Percentiles rank a stretch among this genome's conserved stretches.
Evolutionary conservation across 2,113 vertebrate species (phyloP).

Genomic region (Peromyscus polionotus): DNA sequence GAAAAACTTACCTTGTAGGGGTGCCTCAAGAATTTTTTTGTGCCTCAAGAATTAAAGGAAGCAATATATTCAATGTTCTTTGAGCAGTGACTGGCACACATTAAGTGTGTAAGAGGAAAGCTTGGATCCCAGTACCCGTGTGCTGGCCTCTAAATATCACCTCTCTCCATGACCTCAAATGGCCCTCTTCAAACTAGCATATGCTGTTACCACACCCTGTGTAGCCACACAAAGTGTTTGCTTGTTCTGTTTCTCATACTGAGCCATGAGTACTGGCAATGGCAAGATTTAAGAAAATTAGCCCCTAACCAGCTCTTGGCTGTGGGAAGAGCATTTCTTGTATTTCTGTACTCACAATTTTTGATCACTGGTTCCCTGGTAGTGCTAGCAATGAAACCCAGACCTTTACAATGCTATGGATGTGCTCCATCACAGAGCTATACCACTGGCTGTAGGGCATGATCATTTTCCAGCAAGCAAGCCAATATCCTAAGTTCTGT

Average conservation of each 20-base stretch:
- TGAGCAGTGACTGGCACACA: background rate
- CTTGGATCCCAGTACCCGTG: background rate
- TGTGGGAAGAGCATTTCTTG: background rate
- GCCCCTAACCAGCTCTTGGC: conserved; percentile 1
- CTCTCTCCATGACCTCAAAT: conserved; percentile 45
- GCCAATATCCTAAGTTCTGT: conserved; percentile 5
- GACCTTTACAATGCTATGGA: background rate
- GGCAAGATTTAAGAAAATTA: conserved; percentile 18
- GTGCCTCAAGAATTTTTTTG: conserved; percentile 9
- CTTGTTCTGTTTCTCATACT: conserved; percentile 26
- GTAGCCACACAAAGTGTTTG: conserved; percentile 54
- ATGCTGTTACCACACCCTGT: conserved; percentile 7
- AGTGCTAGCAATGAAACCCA: background rate
- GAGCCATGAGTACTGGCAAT: background rate
- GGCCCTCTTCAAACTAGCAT: conserved; percentile 9
- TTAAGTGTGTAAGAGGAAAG: conserved; percentile 39
- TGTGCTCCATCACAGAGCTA: background rate
- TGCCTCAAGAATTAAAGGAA: conserved; percentile 52
- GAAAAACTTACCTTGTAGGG: conserved; percentile 18
- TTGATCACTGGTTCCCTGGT: background rate
- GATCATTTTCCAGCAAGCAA: conserved; percentile 22
- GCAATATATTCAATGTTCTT: conserved; percentile 5
- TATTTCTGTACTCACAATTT: background rate
- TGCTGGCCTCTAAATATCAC: conserved; percentile 23
- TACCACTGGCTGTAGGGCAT: background rate